Base-by-base conservation (phyloP, 2,113 vertebrate genomes). In the Chrysemys picta region DNA sequence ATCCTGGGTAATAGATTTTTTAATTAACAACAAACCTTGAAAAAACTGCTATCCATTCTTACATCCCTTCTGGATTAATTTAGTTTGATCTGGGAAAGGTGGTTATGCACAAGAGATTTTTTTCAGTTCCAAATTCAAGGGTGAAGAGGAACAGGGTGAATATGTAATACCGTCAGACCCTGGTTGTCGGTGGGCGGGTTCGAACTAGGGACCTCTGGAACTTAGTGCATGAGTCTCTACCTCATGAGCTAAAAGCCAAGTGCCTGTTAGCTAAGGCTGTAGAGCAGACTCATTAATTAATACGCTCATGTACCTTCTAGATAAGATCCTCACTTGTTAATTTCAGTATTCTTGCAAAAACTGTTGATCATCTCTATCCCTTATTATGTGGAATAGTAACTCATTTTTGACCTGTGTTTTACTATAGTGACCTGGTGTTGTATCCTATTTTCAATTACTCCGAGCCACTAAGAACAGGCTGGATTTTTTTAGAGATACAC, bases 11-110 rank as follows among this genome's bases (percentile, higher is more conserved):
- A 98, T 97, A 97, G 90, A 65, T 98, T 98, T 98, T 97, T 98
- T 97, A 98, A 98, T 98, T 98, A 98, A 98, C 91, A 97, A 97
- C 94, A 98, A 98, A 97, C 95, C 94, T 95, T 95, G 53, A 85
- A 94, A 80, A 45, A 86, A 85, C 90, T 82, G 69, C 52, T 96
- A 94, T 80, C 89, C 84, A 19, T 95, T 97, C 93, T 87, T 88
- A 91, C 88, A 93, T 97, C 94, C 97, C 90, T 96, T 95, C 89
- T 97, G 91, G 85, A 96, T 96, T 98, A 97, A 98, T 97, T 98
- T 96, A 96, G 53, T 95, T 96, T 96, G 62, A 97, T 84, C 80
- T 92, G 83, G 83, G 87, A 95, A 93, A 95, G 86, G 25, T 84
- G 57, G 19, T 88, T 94, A 91, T 29, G 59, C 91, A 97, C 80